Evolutionary conservation across 2,113 vertebrate genomes (phyloP).

Genomic region (Cyprinodon brontotheroides): DNA sequence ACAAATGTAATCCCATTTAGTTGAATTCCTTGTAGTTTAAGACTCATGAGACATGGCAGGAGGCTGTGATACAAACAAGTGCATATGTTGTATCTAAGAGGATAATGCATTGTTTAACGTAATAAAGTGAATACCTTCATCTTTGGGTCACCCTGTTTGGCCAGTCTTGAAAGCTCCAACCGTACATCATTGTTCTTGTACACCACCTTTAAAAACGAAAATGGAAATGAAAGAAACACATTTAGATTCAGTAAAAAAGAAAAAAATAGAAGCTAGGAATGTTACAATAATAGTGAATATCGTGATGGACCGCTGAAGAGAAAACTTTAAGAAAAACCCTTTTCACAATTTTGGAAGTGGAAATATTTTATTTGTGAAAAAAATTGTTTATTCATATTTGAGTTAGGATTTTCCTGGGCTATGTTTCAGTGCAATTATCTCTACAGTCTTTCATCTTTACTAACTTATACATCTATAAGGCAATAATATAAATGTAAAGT

Average conservation of each 20-base stretch:
- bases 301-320: background rate
- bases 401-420: background rate
- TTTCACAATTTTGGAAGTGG: background rate
- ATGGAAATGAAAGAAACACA: slow-evolving; percentile 15
- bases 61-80: slow-evolving; percentile 24
- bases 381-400: background rate
- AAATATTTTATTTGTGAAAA: background rate
- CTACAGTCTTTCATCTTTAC: background rate
- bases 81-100: slow-evolving; percentile 30
- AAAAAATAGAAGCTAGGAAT: background rate
- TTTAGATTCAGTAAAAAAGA: slow-evolving; percentile 5
- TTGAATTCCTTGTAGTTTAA: slow-evolving; percentile 27
- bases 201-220: slow-evolving; percentile 85
- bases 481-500: background rate
- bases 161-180: slow-evolving; percentile 94
- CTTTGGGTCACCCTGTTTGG: slow-evolving; percentile 95
- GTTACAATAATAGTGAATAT: background rate
- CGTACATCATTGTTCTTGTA: slow-evolving; percentile 99
- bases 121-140: slow-evolving; percentile 84
- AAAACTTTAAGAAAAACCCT: slow-evolving; percentile 4
- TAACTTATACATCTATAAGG: background rate
- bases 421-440: background rate
- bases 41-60: slow-evolving; percentile 13
- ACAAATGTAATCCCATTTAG: slow-evolving; percentile 59
- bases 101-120: slow-evolving; percentile 34